A percentile compares a stretch with the other conserved stretches of the same genome.
phyloP scores from a whole-genome alignment of 1,140 invertebrate species.

The Acyrthosiphon pisum region DNA sequence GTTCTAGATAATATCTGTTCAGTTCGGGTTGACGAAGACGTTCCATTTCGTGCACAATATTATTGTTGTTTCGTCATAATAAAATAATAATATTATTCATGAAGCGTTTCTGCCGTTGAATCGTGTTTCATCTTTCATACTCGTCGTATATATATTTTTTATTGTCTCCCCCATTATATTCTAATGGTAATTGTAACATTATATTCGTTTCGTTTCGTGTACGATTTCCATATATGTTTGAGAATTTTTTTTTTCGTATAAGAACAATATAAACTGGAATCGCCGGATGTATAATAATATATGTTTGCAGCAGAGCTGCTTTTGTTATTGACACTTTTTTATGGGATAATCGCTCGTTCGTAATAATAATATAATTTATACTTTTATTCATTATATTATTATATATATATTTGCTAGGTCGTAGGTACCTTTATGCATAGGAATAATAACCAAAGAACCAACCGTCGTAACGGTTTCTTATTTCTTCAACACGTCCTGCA shows the following conservation, averaged over 20 bases:
- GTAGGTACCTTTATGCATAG: not conserved
- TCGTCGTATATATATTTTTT: not conserved
- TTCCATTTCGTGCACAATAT: slow-evolving; percentile 57
- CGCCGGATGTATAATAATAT: slow-evolving; percentile 50
- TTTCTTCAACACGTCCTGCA: not conserved
- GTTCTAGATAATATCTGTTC: slow-evolving; percentile 50
- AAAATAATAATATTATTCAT: slow-evolving; percentile 56
- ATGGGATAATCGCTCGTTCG: slow-evolving; percentile 30
- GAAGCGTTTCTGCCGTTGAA: slow-evolving; percentile 53
- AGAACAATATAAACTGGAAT: slow-evolving; percentile 54
- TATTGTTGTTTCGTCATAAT: slow-evolving; percentile 51
- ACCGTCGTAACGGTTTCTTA: slow-evolving; percentile 42
- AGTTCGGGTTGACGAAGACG: slow-evolving; percentile 56
- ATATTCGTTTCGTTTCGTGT: slow-evolving; percentile 51
- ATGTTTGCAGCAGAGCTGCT: not conserved
- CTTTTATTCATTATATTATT: not conserved
- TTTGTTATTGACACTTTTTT: slow-evolving; percentile 44
- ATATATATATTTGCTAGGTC: not conserved
- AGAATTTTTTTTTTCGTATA: slow-evolving; percentile 16
- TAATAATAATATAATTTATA: not conserved
- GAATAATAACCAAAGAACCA: not conserved
- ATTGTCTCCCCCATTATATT: slow-evolving; percentile 50
- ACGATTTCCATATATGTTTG: slow-evolving; percentile 48
- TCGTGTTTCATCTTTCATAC: slow-evolving; percentile 54
- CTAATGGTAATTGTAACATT: slow-evolving; percentile 56